These are phyloP conservation scores for Anoplolepis gracilipes DNA, from an alignment of 1,140 invertebrate species.

Conservation along the genomic window DNA sequence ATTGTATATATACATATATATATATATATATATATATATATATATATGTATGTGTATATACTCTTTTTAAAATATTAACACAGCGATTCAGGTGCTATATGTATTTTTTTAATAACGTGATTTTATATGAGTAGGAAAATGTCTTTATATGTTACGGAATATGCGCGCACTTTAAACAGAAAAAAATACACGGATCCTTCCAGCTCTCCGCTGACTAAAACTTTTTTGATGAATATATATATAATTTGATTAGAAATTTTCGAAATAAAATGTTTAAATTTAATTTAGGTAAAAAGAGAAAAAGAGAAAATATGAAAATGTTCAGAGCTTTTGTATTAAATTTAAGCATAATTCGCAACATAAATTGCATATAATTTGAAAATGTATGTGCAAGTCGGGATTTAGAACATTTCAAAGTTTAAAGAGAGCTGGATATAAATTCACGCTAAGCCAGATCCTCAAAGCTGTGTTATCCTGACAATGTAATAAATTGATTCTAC, in stretches of 20 bases:
- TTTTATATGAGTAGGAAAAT: constrained; percentile 23
- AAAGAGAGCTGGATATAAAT: neutral
- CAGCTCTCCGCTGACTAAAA: constrained; percentile 4
- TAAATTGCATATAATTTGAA: neutral
- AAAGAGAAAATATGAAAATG: neutral
- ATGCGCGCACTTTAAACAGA: constrained; percentile 17
- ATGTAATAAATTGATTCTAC: constrained; percentile 19
- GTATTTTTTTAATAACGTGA: neutral
- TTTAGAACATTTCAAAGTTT: neutral
- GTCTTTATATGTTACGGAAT: constrained; percentile 20
- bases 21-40: no score
- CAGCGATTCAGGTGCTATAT: no score
- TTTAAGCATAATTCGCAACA: neutral
- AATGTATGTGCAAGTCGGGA: neutral
- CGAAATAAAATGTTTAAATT: neutral
- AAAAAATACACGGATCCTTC: constrained; percentile 10
- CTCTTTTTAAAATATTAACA: no score
- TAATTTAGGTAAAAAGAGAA: neutral
- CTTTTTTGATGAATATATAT: constrained; percentile 36
- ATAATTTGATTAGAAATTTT: neutral
- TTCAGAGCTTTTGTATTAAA: neutral
- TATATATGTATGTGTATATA: no score
- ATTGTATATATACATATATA: no score
- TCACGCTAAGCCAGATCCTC: neutral
- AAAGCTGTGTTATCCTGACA: constrained; percentile 1